These are phyloP conservation scores for Lasioglossum oenotherae DNA, from an alignment of 2,888 invertebrate species.

Conservation along the genomic window DNA sequence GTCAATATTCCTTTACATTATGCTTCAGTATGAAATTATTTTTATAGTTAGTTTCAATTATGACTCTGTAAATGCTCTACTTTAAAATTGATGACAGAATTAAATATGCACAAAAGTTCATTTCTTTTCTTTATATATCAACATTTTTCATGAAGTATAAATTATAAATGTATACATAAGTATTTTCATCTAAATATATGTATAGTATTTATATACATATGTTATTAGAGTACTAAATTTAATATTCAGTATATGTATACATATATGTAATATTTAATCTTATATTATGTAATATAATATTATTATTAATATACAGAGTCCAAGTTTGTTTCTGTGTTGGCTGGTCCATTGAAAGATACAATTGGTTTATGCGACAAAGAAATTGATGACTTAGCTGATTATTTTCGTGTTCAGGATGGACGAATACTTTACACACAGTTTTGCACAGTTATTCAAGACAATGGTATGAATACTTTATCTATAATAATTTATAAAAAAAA, in stretches of 20 bases:
- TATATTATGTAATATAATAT: constrained; percentile 21
- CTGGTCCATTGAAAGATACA: constrained; percentile 88
- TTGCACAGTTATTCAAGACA: constrained; percentile 90
- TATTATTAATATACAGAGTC: constrained; percentile 86
- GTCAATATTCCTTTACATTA: not conserved
- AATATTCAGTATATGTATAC: not conserved
- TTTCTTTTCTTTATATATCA: not conserved
- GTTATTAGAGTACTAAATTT: not conserved
- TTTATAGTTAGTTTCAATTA: not conserved
- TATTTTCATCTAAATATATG: not conserved
- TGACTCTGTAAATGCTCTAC: not conserved
- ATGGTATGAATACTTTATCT: constrained; percentile 84
- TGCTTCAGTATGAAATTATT: not conserved
- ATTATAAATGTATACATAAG: not conserved
- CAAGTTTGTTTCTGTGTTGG: constrained; percentile 90
- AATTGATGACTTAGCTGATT: constrained; percentile 90
- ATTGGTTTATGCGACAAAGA: constrained; percentile 90
- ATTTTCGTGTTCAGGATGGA: constrained; percentile 92
- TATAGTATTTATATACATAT: not conserved
- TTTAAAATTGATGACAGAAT: not conserved
- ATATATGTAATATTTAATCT: not conserved
- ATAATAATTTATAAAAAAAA: not conserved
- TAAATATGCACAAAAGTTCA: not conserved
- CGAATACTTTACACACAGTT: constrained; percentile 91
- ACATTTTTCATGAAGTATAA: not conserved